phyloP scores from a whole-genome alignment of 2,797 vertebrate genomes.

The Pseudochirops corinnae region DNA sequence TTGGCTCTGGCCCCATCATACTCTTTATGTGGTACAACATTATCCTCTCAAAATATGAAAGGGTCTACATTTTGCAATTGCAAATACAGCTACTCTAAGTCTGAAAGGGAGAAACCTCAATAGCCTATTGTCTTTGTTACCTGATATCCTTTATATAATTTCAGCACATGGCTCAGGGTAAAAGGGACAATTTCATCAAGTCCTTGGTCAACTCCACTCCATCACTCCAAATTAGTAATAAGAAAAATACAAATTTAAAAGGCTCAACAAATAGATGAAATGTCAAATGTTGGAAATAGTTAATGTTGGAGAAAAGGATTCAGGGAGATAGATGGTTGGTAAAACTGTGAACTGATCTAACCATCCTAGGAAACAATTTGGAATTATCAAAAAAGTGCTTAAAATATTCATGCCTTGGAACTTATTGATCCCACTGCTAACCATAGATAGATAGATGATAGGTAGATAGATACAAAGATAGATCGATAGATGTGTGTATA shows the following conservation, averaged over 20 bases:
- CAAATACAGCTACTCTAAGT: neutral
- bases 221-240: neutral
- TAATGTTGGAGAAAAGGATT: neutral
- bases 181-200: neutral
- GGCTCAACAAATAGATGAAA: neutral
- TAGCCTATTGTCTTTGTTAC: neutral
- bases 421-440: neutral
- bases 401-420: neutral
- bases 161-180: neutral
- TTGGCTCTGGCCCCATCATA: too few relatives aligned
- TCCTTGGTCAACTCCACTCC: neutral
- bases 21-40: too few relatives aligned
- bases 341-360: neutral
- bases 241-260: neutral
- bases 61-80: neutral
- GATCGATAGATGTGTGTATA: too few relatives aligned
- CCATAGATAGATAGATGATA: too few relatives aligned
- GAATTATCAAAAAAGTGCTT: neutral
- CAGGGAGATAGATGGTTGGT: neutral
- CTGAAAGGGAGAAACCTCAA: neutral
- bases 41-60: too few relatives aligned
- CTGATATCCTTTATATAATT: neutral
- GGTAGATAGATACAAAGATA: too few relatives aligned
- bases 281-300: neutral
- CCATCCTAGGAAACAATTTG: neutral